Conservation (phyloP, 2,113 vertebrate genomes). For the Vombatus ursinus region DNA sequence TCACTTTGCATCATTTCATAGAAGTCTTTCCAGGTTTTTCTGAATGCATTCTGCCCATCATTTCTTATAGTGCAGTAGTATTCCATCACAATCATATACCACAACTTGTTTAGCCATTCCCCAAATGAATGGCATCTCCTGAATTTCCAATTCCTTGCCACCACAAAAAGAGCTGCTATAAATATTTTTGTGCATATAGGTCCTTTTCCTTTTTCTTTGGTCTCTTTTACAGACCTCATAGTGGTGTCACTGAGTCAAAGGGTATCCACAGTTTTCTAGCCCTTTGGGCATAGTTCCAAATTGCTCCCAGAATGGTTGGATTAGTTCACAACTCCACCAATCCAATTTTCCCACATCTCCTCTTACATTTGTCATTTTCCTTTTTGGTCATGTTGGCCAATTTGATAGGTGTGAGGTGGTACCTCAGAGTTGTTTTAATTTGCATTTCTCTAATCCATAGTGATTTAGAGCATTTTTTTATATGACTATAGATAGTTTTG, state of each 20-base stretch:
- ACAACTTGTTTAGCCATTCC: not conserved
- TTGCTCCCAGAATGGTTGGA: not conserved
- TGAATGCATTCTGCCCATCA: not conserved
- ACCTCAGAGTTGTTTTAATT: no score
- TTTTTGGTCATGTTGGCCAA: no score
- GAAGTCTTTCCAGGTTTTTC: no score
- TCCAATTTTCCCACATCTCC: not conserved
- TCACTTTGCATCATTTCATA: no score
- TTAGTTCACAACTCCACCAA: not conserved
- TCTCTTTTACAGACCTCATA: not conserved
- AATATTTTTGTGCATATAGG: not conserved
- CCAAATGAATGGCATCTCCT: not conserved
- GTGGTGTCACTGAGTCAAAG: not conserved
- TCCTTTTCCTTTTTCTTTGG: no score
- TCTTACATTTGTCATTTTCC: not conserved
- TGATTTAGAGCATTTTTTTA: no score
- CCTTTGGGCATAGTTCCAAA: not conserved
- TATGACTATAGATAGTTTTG: no score
- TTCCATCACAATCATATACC: not conserved
- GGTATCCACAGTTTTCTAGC: not conserved
- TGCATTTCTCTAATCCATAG: no score
- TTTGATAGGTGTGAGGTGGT: no score
- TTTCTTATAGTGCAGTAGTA: not conserved
- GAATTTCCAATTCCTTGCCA: not conserved
- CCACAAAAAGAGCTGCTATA: not conserved